Evolutionary conservation across 2,797 vertebrate genomes (phyloP).

Genomic region (Sitta carolinensis): DNA sequence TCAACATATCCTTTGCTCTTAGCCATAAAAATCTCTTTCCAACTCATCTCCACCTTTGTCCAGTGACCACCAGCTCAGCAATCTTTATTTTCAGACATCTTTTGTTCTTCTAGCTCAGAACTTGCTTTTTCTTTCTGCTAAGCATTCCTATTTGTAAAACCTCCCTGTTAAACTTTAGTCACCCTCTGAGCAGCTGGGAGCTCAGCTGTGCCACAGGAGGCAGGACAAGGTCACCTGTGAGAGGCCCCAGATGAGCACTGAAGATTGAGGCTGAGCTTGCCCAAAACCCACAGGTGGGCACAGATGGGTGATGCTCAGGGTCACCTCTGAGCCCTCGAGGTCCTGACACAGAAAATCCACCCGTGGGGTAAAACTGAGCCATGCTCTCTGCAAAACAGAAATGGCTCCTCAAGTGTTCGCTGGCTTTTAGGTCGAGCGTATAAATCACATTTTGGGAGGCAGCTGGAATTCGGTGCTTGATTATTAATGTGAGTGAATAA

Average conservation of each 20-base stretch:
- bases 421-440: not conserved
- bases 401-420: not conserved
- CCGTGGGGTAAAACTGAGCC: not conserved
- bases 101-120: too few species aligned
- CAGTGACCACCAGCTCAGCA: too few species aligned
- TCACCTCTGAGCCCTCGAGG: not conserved
- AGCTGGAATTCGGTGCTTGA: not conserved
- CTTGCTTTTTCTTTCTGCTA: too few species aligned
- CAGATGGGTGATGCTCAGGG: not conserved
- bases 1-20: too few species aligned
- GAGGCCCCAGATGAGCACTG: not conserved
- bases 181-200: not conserved
- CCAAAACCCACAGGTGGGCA: too few species aligned
- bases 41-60: too few species aligned
- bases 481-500: conserved; percentile 65
- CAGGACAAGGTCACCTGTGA: not conserved
- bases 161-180: too few species aligned
- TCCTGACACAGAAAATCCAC: not conserved
- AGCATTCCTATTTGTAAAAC: too few species aligned
- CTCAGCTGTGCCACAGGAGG: too few species aligned
- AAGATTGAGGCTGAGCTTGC: not conserved
- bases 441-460: not conserved
- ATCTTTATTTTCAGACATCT: too few species aligned
- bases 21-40: too few species aligned
- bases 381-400: not conserved